A percentile compares a stretch with the other conserved stretches of the same genome.
These are phyloP conservation scores for Temnothorax nylanderi DNA, from an alignment of 1,140 invertebrate genomes.

Conservation along the genomic window DNA sequence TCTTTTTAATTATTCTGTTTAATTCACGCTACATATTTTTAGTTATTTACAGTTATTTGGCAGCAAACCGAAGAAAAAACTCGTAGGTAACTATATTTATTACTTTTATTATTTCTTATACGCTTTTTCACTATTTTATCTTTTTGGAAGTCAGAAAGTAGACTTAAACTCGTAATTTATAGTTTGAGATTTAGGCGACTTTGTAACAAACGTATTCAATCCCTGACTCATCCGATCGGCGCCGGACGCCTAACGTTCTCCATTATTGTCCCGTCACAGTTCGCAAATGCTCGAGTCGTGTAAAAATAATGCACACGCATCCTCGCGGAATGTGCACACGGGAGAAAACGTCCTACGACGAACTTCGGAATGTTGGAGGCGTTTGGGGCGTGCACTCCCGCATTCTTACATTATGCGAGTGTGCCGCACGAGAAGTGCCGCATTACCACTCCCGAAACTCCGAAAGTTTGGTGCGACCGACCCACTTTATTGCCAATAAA, in stretches of 20 bases:
- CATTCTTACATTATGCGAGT: conserved; percentile 48
- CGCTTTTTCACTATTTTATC: neutral
- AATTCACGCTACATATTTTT: neutral
- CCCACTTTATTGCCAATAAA: conserved; percentile 46
- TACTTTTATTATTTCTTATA: neutral
- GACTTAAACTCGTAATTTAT: neutral
- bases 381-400: conserved; percentile 61
- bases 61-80: neutral
- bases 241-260: neutral
- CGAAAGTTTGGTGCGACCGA: conserved; percentile 41
- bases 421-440: neutral
- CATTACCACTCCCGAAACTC: conserved; percentile 62
- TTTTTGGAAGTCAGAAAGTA: neutral
- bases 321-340: conserved; percentile 39
- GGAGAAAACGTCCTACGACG: conserved; percentile 63
- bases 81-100: neutral
- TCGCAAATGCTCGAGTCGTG: conserved; percentile 2
- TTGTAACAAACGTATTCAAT: neutral
- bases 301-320: conserved; percentile 51
- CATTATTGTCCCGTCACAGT: conserved; percentile 34
- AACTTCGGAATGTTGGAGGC: conserved; percentile 70
- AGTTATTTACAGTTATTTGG: neutral
- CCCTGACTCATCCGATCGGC: neutral
- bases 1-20: neutral
- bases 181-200: neutral